These are phyloP conservation scores for Altica lythri DNA, from an alignment of 2,888 invertebrate genomes.

Conservation along the genomic window DNA sequence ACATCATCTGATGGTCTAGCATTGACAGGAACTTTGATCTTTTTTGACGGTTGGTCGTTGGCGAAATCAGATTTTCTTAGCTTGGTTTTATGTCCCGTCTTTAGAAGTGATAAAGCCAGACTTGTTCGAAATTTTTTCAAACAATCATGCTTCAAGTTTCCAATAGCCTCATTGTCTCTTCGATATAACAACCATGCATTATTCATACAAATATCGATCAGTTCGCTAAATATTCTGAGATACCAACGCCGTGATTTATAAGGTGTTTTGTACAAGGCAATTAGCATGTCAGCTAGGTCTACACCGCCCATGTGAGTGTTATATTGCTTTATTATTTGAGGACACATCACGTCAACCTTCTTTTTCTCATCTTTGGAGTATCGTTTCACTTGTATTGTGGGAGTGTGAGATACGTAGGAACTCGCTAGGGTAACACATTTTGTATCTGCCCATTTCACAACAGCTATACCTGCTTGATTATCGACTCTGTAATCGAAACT, in stretches of 20 bases:
- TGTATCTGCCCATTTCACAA: slow-evolving; percentile 39
- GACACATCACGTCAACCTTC: slow-evolving; percentile 23
- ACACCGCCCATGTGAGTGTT: slow-evolving; percentile 38
- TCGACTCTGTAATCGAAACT: slow-evolving; percentile 27
- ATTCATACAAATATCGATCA: slow-evolving; percentile 4
- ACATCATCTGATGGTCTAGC: no score
- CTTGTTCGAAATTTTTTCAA: no score
- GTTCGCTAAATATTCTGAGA: not conserved
- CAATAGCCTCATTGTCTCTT: not conserved
- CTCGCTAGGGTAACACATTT: slow-evolving; percentile 36
- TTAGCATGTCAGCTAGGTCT: slow-evolving; percentile 28
- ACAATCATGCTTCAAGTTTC: no score
- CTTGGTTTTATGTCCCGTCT: no score
- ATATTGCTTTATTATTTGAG: slow-evolving; percentile 35
- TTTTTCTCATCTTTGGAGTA: slow-evolving; percentile 15
- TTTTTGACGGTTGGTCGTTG: no score
- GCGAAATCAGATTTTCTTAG: no score
- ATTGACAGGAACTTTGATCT: no score
- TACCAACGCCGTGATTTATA: slow-evolving; percentile 19
- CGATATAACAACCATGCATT: slow-evolving; percentile 7
- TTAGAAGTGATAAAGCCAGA: no score
- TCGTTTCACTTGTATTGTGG: slow-evolving; percentile 6
- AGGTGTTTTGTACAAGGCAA: slow-evolving; percentile 16
- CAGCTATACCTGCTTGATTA: slow-evolving; percentile 24
- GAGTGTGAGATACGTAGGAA: slow-evolving; percentile 7